These are phyloP conservation scores for Rapana venosa DNA, from an alignment of 2,888 invertebrate genomes.

Conservation along the genomic window DNA sequence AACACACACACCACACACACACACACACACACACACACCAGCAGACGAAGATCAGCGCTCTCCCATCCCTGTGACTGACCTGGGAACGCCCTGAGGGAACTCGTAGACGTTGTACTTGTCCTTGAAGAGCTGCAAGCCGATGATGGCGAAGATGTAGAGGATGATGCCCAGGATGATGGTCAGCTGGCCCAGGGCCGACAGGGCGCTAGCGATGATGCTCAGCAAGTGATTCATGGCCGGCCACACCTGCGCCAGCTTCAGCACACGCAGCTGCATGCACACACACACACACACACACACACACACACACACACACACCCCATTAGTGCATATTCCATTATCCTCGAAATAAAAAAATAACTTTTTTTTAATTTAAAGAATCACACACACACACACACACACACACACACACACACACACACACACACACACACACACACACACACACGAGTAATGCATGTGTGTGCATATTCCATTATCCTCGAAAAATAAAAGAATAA, in stretches of 20 bases:
- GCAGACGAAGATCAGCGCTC: too few species aligned
- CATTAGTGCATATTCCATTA: too few species aligned
- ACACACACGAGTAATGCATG: neutral
- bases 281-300: neutral
- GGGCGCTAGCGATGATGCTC: constrained; percentile 96
- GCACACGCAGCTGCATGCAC: constrained; percentile 88
- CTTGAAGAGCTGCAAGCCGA: constrained; percentile 97
- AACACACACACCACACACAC: too few species aligned
- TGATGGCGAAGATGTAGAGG: constrained; percentile 91
- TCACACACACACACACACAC: neutral
- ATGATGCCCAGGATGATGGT: constrained; percentile 41
- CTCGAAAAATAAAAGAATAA: too few species aligned
- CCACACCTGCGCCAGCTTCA: constrained; percentile 98
- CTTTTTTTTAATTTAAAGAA: neutral
- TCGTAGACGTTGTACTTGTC: constrained; percentile 86
- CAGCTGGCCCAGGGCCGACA: constrained; percentile 91
- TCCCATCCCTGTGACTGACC: neutral
- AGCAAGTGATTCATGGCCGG: constrained; percentile 97
- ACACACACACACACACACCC: neutral
- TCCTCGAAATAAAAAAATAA: too few species aligned
- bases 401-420: too few species aligned
- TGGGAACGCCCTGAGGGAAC: neutral
- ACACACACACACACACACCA: too few species aligned
- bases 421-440: neutral
- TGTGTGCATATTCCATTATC: too few species aligned